phyloP scores from a whole-genome alignment of 2,888 invertebrate species.

The Pachydiplax longipennis region DNA sequence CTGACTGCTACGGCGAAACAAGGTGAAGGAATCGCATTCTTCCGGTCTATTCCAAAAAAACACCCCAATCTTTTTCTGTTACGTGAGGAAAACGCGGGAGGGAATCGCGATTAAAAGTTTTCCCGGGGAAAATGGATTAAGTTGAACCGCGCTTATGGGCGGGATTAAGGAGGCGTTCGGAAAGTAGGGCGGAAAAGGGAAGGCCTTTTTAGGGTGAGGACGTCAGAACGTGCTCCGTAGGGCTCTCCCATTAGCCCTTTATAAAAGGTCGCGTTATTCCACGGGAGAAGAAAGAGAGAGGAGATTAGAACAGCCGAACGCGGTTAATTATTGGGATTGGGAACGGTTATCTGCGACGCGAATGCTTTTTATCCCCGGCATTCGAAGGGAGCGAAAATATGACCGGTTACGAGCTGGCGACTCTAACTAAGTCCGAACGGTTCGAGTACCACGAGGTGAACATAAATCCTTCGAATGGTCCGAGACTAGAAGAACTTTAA shows the following conservation, averaged over 20 bases:
- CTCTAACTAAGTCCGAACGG: too few species aligned
- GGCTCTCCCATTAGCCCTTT: conserved; percentile 8
- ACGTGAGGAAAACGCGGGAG: not conserved
- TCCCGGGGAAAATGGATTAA: conserved; percentile 13
- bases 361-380: too few species aligned
- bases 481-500: too few species aligned
- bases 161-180: not conserved
- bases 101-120: conserved; percentile 29
- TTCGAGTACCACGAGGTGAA: too few species aligned
- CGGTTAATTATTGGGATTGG: conserved; percentile 6
- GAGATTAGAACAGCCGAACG: conserved; percentile 10
- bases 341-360: not conserved
- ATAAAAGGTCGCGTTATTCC: not conserved
- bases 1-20: too few species aligned
- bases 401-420: too few species aligned
- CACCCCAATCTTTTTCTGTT: not conserved
- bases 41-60: not conserved
- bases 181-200: not conserved
- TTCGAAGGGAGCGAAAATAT: too few species aligned
- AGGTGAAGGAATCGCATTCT: not conserved
- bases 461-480: too few species aligned
- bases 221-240: conserved; percentile 7
- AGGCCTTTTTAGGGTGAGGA: not conserved
- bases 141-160: not conserved
- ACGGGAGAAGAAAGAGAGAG: not conserved